Conservation (phyloP, 1,140 invertebrate species). For the Phymastichus coffea region DNA sequence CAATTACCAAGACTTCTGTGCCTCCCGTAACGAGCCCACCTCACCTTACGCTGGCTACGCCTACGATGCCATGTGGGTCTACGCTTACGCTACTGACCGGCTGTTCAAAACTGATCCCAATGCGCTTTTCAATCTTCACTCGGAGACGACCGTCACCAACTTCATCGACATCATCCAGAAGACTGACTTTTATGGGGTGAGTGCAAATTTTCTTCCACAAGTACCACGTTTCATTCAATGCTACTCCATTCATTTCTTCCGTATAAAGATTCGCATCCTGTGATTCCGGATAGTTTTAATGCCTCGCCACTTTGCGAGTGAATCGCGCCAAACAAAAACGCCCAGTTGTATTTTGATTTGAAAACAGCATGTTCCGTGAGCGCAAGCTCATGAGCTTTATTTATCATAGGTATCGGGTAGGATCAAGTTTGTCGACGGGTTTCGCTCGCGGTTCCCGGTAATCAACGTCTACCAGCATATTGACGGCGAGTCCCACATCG, state of each 20-base stretch:
- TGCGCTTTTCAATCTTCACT: slow-evolving; percentile 48
- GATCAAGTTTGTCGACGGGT: slow-evolving; percentile 67
- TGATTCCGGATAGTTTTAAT: too few species aligned
- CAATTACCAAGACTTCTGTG: slow-evolving; percentile 50
- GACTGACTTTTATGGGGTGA: slow-evolving; percentile 69
- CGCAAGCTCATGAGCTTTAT: too few species aligned
- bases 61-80: slow-evolving; percentile 85
- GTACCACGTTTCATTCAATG: too few species aligned
- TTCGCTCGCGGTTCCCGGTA: slow-evolving; percentile 68
- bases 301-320: too few species aligned
- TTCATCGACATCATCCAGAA: slow-evolving; percentile 59
- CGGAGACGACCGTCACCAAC: slow-evolving; percentile 47
- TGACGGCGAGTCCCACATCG: slow-evolving; percentile 55
- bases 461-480: slow-evolving; percentile 74
- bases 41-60: slow-evolving; percentile 73
- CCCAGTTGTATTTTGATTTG: too few species aligned
- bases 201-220: too few species aligned
- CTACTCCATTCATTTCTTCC: too few species aligned
- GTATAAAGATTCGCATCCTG: too few species aligned
- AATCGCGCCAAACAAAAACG: too few species aligned
- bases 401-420: slow-evolving; percentile 70
- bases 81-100: slow-evolving; percentile 70
- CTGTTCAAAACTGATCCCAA: slow-evolving; percentile 58
- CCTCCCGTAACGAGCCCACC: slow-evolving; percentile 30
- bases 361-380: too few species aligned